phyloP scores from a whole-genome alignment of 2,113 vertebrate genomes.

The Bombycilla garrulus region DNA sequence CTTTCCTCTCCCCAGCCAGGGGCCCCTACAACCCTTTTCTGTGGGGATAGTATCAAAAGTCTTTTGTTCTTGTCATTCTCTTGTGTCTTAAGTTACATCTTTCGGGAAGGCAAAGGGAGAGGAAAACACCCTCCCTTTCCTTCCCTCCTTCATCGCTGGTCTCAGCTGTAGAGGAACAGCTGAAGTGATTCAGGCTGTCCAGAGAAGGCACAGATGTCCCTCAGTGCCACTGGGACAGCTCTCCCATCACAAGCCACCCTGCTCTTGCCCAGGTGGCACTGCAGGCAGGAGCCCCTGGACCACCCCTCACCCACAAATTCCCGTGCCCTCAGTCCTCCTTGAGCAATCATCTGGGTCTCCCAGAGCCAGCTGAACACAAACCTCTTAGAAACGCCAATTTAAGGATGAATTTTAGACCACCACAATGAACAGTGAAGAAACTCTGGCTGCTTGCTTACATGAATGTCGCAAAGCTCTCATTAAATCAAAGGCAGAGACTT shows the following conservation, averaged over 20 bases:
- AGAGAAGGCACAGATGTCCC: background rate
- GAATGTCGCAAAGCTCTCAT: background rate
- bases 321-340: background rate
- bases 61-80: background rate
- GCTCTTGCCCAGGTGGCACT: background rate
- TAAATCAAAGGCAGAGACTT: conserved; percentile 34
- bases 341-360: background rate
- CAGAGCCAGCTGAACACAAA: background rate
- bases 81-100: background rate
- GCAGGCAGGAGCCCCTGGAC: accelerated
- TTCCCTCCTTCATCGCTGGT: background rate
- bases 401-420: background rate
- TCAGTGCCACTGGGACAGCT: accelerated
- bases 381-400: accelerated
- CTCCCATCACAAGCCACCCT: accelerated
- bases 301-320: background rate
- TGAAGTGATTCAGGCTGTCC: background rate
- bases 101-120: background rate
- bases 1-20: background rate
- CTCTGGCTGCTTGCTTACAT: background rate
- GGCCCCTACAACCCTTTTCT: background rate
- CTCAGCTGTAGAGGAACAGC: background rate
- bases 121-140: background rate
- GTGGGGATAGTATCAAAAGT: background rate
- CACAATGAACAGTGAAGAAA: background rate